Evolutionary conservation across 2,888 invertebrate species (phyloP).

Genomic region (Drosophila niveifrons): DNA sequence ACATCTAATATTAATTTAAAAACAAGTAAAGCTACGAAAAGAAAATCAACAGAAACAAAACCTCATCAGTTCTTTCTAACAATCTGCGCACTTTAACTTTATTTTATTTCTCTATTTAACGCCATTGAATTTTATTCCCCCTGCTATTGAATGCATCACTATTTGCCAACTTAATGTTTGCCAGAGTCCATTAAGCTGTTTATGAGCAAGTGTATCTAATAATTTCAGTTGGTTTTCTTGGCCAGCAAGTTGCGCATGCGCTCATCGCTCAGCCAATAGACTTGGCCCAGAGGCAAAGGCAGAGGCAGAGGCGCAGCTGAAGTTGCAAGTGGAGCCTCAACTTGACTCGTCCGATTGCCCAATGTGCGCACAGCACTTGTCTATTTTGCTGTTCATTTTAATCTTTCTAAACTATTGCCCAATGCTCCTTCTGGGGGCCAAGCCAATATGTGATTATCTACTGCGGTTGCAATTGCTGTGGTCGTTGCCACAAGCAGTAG

Average conservation of each 20-base stretch:
- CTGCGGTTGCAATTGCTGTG: slow-evolving; percentile 15
- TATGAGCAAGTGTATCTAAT: slow-evolving; percentile 22
- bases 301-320: slow-evolving; percentile 34
- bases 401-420: slow-evolving; percentile 78
- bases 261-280: slow-evolving; percentile 12
- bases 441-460: slow-evolving; percentile 61
- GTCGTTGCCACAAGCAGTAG: background rate
- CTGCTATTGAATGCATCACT: background rate
- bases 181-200: background rate
- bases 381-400: slow-evolving; percentile 58
- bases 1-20: too few relatives aligned
- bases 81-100: background rate
- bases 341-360: slow-evolving; percentile 51
- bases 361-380: slow-evolving; percentile 46
- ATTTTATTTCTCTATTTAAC: background rate
- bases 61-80: too few relatives aligned
- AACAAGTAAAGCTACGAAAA: too few relatives aligned
- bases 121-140: background rate
- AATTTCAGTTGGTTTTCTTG: slow-evolving; percentile 37
- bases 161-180: background rate
- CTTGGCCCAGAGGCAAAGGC: slow-evolving; percentile 37
- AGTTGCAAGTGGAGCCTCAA: slow-evolving; percentile 30
- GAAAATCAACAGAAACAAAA: too few relatives aligned
- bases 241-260: slow-evolving; percentile 57
- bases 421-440: slow-evolving; percentile 51